Conservation (phyloP, 2,113 vertebrate species). For the Pluvianellus socialis region DNA sequence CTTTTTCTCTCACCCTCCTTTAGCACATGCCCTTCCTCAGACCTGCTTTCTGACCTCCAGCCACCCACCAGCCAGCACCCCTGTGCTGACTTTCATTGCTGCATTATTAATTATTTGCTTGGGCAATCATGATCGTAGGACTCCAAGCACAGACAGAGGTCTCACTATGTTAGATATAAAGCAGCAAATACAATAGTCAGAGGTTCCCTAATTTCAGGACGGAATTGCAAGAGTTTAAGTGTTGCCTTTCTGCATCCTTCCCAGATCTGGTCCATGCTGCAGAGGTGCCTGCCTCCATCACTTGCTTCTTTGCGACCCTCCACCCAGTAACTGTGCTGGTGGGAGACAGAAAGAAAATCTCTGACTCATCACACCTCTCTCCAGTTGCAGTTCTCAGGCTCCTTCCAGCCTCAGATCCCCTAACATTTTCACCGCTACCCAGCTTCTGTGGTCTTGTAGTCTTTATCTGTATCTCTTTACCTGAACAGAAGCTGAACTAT, state of each 20-base stretch:
- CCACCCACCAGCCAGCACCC: not conserved
- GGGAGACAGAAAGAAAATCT: not conserved
- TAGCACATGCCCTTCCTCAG: not conserved
- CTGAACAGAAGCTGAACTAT: not conserved
- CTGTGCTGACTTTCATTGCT: not conserved
- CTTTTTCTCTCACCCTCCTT: not conserved
- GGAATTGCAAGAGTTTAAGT: not conserved
- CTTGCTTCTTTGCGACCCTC: not conserved
- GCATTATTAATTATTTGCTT: constrained; percentile 43
- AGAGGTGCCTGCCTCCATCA: not conserved
- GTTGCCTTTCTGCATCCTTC: not conserved
- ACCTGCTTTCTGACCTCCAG: constrained; percentile 1
- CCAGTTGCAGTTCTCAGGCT: not conserved
- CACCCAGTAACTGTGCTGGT: not conserved
- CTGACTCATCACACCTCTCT: not conserved
- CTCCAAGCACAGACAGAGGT: not conserved
- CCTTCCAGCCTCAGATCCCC: not conserved
- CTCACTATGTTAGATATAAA: not conserved
- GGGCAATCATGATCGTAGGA: not conserved
- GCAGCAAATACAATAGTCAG: not conserved
- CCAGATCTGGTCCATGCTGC: not conserved
- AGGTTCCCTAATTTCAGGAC: not conserved
- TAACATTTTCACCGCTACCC: not conserved
- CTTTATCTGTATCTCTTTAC: not conserved
- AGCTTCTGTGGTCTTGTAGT: not conserved